Evolutionary conservation across 2,113 vertebrate species (phyloP), one percentile per base, ranked within the genome.

Genomic region (Larimichthys polyactis): DNA sequence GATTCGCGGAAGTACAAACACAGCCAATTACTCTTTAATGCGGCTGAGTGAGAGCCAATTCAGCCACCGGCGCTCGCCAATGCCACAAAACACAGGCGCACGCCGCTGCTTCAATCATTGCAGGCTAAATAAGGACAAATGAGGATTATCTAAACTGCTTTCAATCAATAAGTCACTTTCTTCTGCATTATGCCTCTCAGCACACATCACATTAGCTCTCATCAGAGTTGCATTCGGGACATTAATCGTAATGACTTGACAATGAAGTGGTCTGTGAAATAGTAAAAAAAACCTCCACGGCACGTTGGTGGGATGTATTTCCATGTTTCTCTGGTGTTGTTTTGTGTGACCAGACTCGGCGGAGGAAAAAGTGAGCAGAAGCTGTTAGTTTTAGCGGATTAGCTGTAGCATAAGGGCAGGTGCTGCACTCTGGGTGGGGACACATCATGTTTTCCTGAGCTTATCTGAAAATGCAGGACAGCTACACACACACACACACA

Each of bases 21-120:
- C 76, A 80, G 66, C 76, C 93, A 90, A 90, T 93, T 91, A 91
- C 69, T 90, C 79, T 88, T 84, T 84, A 87, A 91, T 87, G 88
- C 72, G 58, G 74, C 84, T 71, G 82, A 90, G 75, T 78, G 87
- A 90, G 82, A 81, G 82, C 62, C 88, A 87, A 92, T 91, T 87
- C 80, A 83, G 75, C 74, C 59, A 5, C 79, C 40, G 46, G 79
- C 58, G 2, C 48, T 60, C 11, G 0, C 64, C 59, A 46, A 10
- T 19, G 67, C 79, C 71, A 69, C 65, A 19, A 20, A 72, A 85
- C 52, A 72, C 54, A 22, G 79, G 55, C 2, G 4, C 29, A 29
- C 32, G 12, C 62, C 2, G 3, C 79, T 20, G 60, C 83, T 65
- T 71, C 74, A 58, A 73, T 84, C 76, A 59, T 71, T 3, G 11